A percentile compares a stretch with the other conserved stretches of the same genome.
Conservation (phyloP, 2,797 vertebrate species). For the Urosaurus nigricauda region DNA sequence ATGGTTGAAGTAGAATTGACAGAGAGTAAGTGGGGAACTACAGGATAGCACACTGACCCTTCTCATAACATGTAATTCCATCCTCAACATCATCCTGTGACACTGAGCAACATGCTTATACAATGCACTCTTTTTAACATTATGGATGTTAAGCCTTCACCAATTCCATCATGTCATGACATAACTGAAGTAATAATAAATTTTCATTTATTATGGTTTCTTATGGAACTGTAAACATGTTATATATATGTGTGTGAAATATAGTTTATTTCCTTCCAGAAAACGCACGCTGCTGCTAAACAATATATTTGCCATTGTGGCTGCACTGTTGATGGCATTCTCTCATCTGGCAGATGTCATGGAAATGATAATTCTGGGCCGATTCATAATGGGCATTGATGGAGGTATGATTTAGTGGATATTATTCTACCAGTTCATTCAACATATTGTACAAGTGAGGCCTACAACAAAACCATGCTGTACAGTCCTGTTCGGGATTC, state of each 20-base stretch:
- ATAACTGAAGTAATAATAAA: not conserved
- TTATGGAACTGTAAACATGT: not conserved
- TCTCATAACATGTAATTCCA: no score
- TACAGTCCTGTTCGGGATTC: no score
- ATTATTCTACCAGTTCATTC: no score
- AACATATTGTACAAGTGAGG: no score
- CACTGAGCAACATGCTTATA: not conserved
- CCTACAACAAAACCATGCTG: no score
- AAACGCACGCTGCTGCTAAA: conserved; percentile 90
- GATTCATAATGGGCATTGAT: conserved; percentile 90
- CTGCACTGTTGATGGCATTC: conserved; percentile 87
- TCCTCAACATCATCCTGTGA: no score
- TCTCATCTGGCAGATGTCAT: conserved; percentile 84
- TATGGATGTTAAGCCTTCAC: not conserved
- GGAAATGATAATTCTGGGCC: conserved; percentile 94
- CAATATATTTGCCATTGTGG: conserved; percentile 87
- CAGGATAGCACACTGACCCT: no score
- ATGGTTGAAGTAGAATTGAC: not conserved
- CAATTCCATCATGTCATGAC: not conserved
- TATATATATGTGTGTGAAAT: not conserved
- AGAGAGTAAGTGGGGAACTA: not conserved
- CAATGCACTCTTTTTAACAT: not conserved
- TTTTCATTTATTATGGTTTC: not conserved
- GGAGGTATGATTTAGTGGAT: conserved; percentile 83
- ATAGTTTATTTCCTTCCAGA: conserved; percentile 75